Percentiles rank a stretch among this genome's conserved stretches.
These are phyloP conservation scores for Caranx ignobilis DNA, from an alignment of 2,113 vertebrate genomes.

Conservation along the genomic window DNA sequence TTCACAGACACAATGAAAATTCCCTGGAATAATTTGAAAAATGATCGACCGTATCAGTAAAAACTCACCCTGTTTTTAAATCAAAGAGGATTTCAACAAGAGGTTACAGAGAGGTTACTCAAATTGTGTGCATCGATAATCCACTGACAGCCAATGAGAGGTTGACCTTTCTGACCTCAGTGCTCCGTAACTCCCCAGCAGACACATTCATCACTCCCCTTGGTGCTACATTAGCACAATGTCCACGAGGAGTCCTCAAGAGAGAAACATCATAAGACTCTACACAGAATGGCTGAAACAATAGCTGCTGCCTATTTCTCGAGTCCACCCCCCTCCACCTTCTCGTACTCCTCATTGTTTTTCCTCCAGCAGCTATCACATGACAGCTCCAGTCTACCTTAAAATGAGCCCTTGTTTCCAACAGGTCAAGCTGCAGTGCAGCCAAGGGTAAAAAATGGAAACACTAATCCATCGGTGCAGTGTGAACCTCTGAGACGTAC, in stretches of 20 bases:
- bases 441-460: constrained; percentile 68
- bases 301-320: constrained; percentile 49
- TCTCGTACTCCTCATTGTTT: constrained; percentile 45
- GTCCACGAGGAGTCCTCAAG: constrained; percentile 55
- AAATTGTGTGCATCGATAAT: constrained; percentile 75
- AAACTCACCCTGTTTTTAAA: constrained; percentile 21
- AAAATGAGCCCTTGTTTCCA: constrained; percentile 64
- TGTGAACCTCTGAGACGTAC: constrained; percentile 49
- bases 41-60: constrained; percentile 27
- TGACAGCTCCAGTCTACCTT: constrained; percentile 67
- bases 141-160: constrained; percentile 74
- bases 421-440: constrained; percentile 62
- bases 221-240: constrained; percentile 59
- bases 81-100: constrained; percentile 48
- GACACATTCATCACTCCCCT: constrained; percentile 79
- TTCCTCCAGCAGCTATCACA: constrained; percentile 68
- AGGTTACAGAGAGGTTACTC: constrained; percentile 73
- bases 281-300: constrained; percentile 69
- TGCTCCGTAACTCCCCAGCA: constrained; percentile 63
- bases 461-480: constrained; percentile 60
- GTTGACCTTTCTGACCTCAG: constrained; percentile 70
- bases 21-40: constrained; percentile 23
- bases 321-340: constrained; percentile 33
- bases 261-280: constrained; percentile 64
- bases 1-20: constrained; percentile 18